Evolutionary conservation across 2,797 vertebrate species (phyloP).

Genomic region (Sebastes flavidus): DNA sequence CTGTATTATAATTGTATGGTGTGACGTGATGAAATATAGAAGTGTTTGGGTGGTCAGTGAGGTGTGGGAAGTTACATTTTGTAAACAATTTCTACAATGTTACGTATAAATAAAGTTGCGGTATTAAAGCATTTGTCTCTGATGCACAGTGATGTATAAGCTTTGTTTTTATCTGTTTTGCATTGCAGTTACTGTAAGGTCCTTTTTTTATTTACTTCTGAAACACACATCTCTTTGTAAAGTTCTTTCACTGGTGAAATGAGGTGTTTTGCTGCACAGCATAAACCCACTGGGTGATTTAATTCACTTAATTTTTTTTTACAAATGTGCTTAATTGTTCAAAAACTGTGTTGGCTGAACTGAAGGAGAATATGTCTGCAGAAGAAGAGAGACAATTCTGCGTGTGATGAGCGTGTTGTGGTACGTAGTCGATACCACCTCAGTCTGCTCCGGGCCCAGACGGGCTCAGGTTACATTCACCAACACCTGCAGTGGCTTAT

Average conservation of each 20-base stretch:
- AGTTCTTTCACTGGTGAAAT: background rate
- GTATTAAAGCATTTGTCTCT: background rate
- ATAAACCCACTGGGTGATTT: background rate
- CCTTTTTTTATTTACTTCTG: background rate
- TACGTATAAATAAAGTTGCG: background rate
- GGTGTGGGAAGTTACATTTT: background rate
- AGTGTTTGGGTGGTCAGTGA: background rate
- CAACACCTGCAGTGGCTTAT: slow-evolving; percentile 48
- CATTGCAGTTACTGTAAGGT: background rate
- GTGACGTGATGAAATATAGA: background rate
- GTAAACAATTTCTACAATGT: background rate
- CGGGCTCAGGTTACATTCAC: slow-evolving; percentile 53
- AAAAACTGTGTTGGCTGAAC: background rate
- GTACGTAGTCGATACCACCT: slow-evolving; percentile 7
- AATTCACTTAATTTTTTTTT: background rate
- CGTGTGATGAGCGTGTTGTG: background rate
- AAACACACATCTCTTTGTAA: background rate
- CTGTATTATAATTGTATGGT: background rate
- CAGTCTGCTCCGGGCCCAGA: slow-evolving; percentile 30
- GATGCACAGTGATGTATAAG: background rate
- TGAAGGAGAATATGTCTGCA: background rate
- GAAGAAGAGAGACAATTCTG: background rate
- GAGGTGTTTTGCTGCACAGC: background rate
- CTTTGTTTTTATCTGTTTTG: background rate
- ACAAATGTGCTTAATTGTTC: background rate